Percentiles rank a stretch among this genome's conserved stretches.
Conservation (phyloP, 2,113 vertebrate genomes). For the Pteronura brasiliensis region DNA sequence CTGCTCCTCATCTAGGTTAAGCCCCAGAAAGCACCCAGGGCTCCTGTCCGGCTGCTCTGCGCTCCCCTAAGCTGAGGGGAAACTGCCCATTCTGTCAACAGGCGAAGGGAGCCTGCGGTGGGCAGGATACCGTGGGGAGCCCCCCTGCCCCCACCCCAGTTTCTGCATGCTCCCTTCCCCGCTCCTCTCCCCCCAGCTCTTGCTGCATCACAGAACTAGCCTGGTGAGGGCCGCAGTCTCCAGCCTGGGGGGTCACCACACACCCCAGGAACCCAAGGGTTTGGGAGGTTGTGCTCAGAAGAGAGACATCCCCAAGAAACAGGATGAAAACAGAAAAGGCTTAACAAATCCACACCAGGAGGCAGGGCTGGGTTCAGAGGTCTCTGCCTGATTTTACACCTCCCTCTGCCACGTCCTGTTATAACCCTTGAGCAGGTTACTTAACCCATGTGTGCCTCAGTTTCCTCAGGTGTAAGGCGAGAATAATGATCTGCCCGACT, state of each 20-base stretch:
- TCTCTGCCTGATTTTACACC: background rate
- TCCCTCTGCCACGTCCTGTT: background rate
- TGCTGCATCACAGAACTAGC: background rate
- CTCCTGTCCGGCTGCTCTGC: background rate
- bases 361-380: background rate
- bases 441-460: background rate
- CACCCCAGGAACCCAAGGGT: background rate
- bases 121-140: background rate
- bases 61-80: background rate
- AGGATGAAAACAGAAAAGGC: background rate
- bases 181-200: background rate
- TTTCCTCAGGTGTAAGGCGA: background rate
- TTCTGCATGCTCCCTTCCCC: background rate
- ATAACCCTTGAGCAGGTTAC: background rate
- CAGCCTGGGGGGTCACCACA: background rate
- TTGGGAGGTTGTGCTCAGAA: background rate
- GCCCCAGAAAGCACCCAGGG: slow-evolving; percentile 34
- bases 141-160: too few species aligned
- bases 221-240: accelerated
- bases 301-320: background rate
- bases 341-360: background rate
- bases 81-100: background rate
- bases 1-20: slow-evolving; percentile 17
- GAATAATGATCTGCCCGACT: background rate
- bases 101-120: background rate